phyloP scores from a whole-genome alignment of 2,888 invertebrate genomes.

The Glyphotaelius pellucidus region DNA sequence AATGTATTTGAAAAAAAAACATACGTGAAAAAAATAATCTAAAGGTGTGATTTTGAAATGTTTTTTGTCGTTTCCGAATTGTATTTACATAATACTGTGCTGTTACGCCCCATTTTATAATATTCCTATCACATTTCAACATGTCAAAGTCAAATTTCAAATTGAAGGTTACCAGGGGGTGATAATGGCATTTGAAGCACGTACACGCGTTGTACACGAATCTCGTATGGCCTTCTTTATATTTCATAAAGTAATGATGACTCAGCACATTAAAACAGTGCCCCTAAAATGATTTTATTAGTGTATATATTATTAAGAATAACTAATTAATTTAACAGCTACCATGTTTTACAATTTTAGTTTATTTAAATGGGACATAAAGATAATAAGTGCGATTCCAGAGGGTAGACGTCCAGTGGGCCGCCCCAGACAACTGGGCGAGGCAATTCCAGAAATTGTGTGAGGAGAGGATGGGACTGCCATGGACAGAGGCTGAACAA shows the following conservation, averaged over 20 bases:
- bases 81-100: neutral
- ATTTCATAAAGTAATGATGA: neutral
- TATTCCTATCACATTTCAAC: neutral
- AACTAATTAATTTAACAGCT: too few relatives aligned
- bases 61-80: neutral
- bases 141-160: neutral
- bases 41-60: neutral
- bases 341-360: too few relatives aligned
- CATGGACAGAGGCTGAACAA: too few relatives aligned
- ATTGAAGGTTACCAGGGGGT: neutral
- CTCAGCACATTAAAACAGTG: neutral
- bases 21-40: neutral
- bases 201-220: neutral
- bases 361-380: too few relatives aligned
- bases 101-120: neutral
- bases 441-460: too few relatives aligned
- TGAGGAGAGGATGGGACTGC: too few relatives aligned
- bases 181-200: neutral
- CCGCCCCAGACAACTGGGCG: too few relatives aligned
- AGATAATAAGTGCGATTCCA: too few relatives aligned
- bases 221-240: neutral
- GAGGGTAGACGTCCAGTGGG: too few relatives aligned
- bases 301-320: too few relatives aligned
- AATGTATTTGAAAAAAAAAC: neutral
- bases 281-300: neutral